Conservation (phyloP, 2,888 invertebrate species). For the Tinea semifulvella region DNA sequence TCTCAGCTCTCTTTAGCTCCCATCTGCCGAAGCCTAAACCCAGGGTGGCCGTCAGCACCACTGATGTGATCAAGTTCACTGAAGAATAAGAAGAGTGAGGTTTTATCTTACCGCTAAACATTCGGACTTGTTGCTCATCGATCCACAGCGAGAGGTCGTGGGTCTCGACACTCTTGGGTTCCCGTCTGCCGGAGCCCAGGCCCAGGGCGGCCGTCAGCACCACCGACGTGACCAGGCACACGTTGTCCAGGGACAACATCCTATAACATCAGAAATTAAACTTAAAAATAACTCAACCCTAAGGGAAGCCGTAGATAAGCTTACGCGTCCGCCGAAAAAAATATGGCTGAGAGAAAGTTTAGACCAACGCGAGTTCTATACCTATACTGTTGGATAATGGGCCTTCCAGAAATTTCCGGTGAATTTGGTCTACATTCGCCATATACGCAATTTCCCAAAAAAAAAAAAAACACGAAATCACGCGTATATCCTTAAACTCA, state of each 20-base stretch:
- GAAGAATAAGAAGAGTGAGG: too few relatives aligned
- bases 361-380: too few relatives aligned
- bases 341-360: too few relatives aligned
- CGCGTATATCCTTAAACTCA: too few relatives aligned
- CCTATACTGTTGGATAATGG: too few relatives aligned
- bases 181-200: constrained; percentile 47
- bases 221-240: constrained; percentile 46
- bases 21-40: constrained; percentile 45
- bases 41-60: constrained; percentile 49
- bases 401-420: too few relatives aligned
- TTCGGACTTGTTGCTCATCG: constrained; percentile 89
- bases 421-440: too few relatives aligned
- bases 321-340: too few relatives aligned
- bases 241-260: constrained; percentile 47
- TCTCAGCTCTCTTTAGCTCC: constrained; percentile 42
- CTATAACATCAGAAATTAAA: constrained; percentile 24
- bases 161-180: constrained; percentile 39
- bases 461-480: too few relatives aligned
- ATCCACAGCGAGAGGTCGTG: constrained; percentile 86
- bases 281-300: constrained; percentile 5
- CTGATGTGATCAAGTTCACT: constrained; percentile 45
- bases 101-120: constrained; percentile 88
- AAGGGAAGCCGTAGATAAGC: not conserved
- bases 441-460: too few relatives aligned
- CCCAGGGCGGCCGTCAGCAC: constrained; percentile 49